A percentile compares a stretch with the other conserved stretches of the same genome.
phyloP scores from a whole-genome alignment of 37 sponge, comb jelly and placozoan species.

The Ephydatia muelleri region DNA sequence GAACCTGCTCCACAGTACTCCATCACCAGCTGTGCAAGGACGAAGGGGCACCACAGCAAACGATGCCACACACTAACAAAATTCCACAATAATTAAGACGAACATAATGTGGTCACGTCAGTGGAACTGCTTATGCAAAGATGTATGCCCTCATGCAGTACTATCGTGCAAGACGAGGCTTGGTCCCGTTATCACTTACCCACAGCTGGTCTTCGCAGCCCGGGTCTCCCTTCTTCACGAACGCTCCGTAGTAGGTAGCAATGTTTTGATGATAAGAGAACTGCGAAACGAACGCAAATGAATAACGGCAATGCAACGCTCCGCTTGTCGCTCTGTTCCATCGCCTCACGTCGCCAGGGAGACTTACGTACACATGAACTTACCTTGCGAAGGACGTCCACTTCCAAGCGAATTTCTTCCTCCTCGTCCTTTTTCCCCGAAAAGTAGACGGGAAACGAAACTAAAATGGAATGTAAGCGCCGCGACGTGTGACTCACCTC shows the following conservation, averaged over 20 bases:
- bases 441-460: neutral
- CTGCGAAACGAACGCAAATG: conserved; percentile 38
- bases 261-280: conserved; percentile 94
- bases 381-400: conserved; percentile 92
- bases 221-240: conserved; percentile 78
- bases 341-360: neutral
- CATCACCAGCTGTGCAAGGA: conserved; percentile 86
- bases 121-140: neutral
- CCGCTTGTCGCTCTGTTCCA: neutral
- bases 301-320: neutral
- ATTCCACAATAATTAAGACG: neutral
- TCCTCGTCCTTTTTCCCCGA: conserved; percentile 95
- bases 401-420: conserved; percentile 93
- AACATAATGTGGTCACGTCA: neutral
- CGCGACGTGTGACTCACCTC: conserved; percentile 56
- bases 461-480: neutral
- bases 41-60: neutral
- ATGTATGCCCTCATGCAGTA: neutral
- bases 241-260: conserved; percentile 98
- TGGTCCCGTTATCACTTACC: conserved; percentile 52
- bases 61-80: neutral
- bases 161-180: neutral
- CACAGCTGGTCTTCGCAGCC: conserved; percentile 91
- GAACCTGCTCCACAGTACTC: conserved; percentile 99
- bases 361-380: neutral